Evolutionary conservation across 2,797 vertebrate genomes (phyloP), one percentile per base, ranked within the genome.

Genomic region (Typhlichthys eigenmanni): DNA sequence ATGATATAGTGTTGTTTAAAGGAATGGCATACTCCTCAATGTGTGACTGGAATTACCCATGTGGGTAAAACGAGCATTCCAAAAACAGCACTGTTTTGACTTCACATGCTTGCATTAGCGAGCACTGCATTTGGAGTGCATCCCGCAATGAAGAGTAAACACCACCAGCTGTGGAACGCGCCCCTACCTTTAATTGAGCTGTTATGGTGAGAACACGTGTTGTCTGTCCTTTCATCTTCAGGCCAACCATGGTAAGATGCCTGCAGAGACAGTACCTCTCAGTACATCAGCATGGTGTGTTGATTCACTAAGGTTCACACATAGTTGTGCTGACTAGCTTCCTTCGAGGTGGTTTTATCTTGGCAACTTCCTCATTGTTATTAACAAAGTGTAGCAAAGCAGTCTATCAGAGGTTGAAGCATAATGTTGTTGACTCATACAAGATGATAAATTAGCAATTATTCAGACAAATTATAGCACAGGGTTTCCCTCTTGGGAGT

Each of bases 221-320:
- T 66, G 67, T 55, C 66, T 79, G 5, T 75, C 75, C 65, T 81
- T 89, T 85, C 74, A 82, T 85, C 82, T 82, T 49, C 0, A 8
- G 54, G 57, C 64, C 69, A 69, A 79, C 80, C 38, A 82, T 82
- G 85, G 85, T 85, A 83, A 85, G 79, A 84, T 82, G 82, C 85
- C 82, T 66, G 82, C 65, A 74, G 72, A 76, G 65, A 60, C 76
- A 83, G 84, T 83, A 82, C 80, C 78, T 79, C 60, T 8, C 75
- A 62, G 49, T 81, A 65, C 77, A 69, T 74, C 78, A 79, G 83
- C 68, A 69, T 45, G 67, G 82, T 74, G 67, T 73, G 62, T 60
- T 60, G 61, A 72, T 82, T 55, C 78, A 87, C 80, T 82, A 82
- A 61, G 58, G 70, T 58, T 46, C 47, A 51, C 69, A 46, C 53